phyloP scores from a whole-genome alignment of 2,113 vertebrate species.

The Artemisiospiza belli region DNA sequence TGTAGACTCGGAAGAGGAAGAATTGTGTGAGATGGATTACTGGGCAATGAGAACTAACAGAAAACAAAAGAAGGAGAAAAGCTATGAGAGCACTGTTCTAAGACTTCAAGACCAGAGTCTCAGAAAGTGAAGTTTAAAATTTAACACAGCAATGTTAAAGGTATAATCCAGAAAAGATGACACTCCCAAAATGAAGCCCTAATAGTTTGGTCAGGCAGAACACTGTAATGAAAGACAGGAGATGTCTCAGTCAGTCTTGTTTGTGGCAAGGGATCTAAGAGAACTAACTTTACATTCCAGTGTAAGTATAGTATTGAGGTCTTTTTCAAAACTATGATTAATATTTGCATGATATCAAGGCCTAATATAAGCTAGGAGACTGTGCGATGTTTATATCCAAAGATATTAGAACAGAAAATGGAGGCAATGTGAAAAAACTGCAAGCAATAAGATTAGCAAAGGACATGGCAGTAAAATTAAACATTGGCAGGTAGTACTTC shows the following conservation, averaged over 20 bases:
- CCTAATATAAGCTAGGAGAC: not conserved
- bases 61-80: not conserved
- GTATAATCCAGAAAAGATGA: not conserved
- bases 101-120: not conserved
- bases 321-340: not conserved
- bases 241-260: not conserved
- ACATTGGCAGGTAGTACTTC: not conserved
- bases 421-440: not conserved
- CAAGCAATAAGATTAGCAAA: not conserved
- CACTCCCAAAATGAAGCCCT: not conserved
- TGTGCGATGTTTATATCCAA: not conserved
- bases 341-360: not conserved
- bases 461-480: not conserved
- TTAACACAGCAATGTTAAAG: not conserved
- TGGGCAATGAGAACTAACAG: not conserved
- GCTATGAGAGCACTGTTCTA: not conserved
- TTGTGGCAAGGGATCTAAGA: not conserved
- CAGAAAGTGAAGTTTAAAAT: not conserved
- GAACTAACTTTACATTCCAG: not conserved
- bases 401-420: not conserved
- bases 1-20: not conserved
- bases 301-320: not conserved
- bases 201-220: not conserved
- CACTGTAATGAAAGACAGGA: not conserved
- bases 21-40: not conserved